Evolutionary conservation across 1,140 invertebrate species (phyloP).

Genomic region (Drosophila subpulchrella): DNA sequence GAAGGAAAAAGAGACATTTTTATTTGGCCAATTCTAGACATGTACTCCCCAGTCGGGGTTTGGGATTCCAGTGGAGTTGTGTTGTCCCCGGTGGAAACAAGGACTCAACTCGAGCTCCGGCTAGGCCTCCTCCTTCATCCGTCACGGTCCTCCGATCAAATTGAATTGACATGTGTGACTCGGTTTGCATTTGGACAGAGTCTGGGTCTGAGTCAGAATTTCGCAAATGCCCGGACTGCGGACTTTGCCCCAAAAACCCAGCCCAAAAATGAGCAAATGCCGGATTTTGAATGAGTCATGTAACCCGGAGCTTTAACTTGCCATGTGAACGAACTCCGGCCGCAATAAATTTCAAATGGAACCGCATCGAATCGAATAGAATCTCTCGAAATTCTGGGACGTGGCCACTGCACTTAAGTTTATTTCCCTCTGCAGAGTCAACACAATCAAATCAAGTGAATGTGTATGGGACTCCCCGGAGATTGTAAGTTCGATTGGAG

Average conservation of each 20-base stretch:
- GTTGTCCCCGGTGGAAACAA: slow-evolving; percentile 29
- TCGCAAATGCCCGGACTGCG: slow-evolving; percentile 15
- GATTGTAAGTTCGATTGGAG: slow-evolving; percentile 75
- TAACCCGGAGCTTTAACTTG: slow-evolving; percentile 69
- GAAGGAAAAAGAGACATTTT: slow-evolving; percentile 58
- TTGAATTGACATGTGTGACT: slow-evolving; percentile 77
- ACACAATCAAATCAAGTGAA: slow-evolving; percentile 55
- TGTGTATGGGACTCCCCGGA: slow-evolving; percentile 32
- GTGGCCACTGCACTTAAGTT: slow-evolving; percentile 55
- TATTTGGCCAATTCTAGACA: slow-evolving; percentile 43
- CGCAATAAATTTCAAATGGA: slow-evolving; percentile 80
- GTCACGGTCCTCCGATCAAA: slow-evolving; percentile 59
- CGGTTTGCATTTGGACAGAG: slow-evolving; percentile 43
- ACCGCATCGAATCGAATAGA: slow-evolving; percentile 31
- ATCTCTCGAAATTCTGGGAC: slow-evolving; percentile 22
- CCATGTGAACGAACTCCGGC: slow-evolving; percentile 77
- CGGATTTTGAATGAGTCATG: slow-evolving; percentile 69
- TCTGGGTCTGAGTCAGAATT: slow-evolving; percentile 15
- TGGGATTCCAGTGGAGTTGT: slow-evolving; percentile 6
- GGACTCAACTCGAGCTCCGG: slow-evolving; percentile 20
- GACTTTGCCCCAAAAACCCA: not conserved
- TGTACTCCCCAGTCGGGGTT: not conserved
- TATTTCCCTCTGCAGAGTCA: slow-evolving; percentile 62
- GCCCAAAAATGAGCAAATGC: slow-evolving; percentile 43
- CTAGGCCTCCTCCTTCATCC: slow-evolving; percentile 31